phyloP scores from a whole-genome alignment of 2,113 vertebrate genomes.

The Gymnarchus niloticus region DNA sequence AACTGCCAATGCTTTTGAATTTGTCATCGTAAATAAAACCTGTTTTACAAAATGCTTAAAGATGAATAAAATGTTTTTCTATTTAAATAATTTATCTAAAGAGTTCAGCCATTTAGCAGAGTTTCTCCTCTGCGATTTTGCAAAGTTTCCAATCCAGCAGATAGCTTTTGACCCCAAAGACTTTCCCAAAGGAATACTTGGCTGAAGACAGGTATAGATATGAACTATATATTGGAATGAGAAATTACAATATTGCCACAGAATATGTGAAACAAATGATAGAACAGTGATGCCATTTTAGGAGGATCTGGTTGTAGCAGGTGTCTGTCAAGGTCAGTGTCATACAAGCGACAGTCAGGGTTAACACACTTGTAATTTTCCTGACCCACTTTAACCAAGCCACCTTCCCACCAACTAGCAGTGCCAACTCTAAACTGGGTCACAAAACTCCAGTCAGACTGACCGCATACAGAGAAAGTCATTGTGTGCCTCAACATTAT shows the following conservation, averaged over 20 bases:
- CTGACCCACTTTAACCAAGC: conserved; percentile 23
- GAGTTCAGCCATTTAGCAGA: background rate
- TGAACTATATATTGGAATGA: background rate
- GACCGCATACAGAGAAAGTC: conserved; percentile 16
- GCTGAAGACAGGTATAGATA: background rate
- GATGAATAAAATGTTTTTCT: conserved; percentile 8
- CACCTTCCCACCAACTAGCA: conserved; percentile 5
- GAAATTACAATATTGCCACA: background rate
- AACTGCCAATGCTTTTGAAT: background rate
- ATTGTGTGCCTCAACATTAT: conserved; percentile 15
- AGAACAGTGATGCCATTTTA: background rate
- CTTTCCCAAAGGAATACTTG: background rate
- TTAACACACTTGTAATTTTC: background rate
- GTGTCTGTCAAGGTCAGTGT: background rate
- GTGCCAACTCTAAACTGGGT: conserved; percentile 22
- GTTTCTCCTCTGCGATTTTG: background rate
- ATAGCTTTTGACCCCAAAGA: conserved; percentile 7
- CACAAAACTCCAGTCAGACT: conserved; percentile 16
- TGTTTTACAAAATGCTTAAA: conserved; percentile 3
- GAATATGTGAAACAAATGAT: background rate
- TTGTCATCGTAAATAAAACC: background rate
- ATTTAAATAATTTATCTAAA: background rate
- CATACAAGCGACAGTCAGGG: background rate
- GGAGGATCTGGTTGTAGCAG: background rate
- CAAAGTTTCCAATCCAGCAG: background rate